Base-by-base conservation (phyloP, 2,797 vertebrate genomes). In the Hirundo rustica region DNA sequence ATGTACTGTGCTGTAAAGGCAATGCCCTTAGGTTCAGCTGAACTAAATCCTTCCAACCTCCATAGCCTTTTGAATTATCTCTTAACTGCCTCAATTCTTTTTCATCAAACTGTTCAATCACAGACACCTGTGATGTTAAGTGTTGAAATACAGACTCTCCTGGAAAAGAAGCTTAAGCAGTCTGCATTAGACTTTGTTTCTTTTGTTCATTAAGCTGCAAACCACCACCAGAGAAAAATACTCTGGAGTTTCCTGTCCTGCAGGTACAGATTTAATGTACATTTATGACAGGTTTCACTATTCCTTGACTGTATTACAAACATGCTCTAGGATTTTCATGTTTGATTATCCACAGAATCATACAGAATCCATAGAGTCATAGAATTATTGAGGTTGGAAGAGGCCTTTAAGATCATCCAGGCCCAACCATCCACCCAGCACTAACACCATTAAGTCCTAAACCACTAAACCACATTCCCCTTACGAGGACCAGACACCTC, bases 11-110 rank as follows among this genome's bases (percentile, higher is more conserved):
- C 67, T 76, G 36, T 51, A 82, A 87, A 95, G 60, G 74, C 36
- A 36, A 60, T 89, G 53, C 36, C 53, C 36, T 85, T 71, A 87
- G 36, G 55, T 80, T 88, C 74, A 87, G 67, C 48, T 67, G 55
- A 89, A 42, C 40, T 82, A 91, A 93, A 76, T 32, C 13, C 27
- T 85, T 85, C 22, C 53, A 87, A 64, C 34, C 36, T 82, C 40
- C 76, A 44, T 42, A 71, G 57, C 48, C 36, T 85, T 95, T 42
- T 55, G 29, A 85, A 79, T 80, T 79, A 64, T 57, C 18, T 75
- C 82, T 85, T 71, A 94, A 73, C 26, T 22, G 3, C 29, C 53
- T 71, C 48, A 47, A 79, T 87, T 87, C 16, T 80, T 85, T 40
- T 55, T 79, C 74, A 60, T 87, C 60, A 89, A 75, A 62, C 12